Evolutionary conservation across 2,797 vertebrate genomes (phyloP).

Genomic region (Xyrichtys novacula): DNA sequence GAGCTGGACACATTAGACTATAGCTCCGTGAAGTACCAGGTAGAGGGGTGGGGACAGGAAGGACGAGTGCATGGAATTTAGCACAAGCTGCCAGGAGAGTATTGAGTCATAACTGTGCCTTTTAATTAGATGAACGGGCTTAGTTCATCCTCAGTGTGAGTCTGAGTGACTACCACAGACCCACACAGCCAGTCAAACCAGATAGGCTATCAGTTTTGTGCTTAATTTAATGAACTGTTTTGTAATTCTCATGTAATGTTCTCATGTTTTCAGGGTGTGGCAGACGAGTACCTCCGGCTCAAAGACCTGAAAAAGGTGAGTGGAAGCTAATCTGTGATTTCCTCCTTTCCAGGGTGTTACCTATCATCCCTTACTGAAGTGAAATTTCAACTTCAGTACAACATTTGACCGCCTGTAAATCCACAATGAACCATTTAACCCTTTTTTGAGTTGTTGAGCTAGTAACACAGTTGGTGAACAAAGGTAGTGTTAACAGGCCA

Average conservation of each 20-base stretch:
- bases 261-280: slow-evolving; percentile 85
- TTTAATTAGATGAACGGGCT: slow-evolving; percentile 17
- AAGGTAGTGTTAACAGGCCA: no score
- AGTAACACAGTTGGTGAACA: background rate
- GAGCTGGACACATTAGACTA: slow-evolving; percentile 83
- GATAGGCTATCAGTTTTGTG: background rate
- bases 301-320: slow-evolving; percentile 89
- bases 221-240: background rate
- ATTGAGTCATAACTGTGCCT: slow-evolving; percentile 8
- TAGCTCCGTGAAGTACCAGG: slow-evolving; percentile 86
- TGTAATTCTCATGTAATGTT: background rate
- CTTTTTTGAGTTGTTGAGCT: background rate
- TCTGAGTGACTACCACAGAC: background rate
- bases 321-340: slow-evolving; percentile 3
- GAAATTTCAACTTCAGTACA: background rate
- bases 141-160: slow-evolving; percentile 6
- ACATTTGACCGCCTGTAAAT: background rate
- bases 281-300: slow-evolving; percentile 89
- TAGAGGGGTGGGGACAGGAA: slow-evolving; percentile 43
- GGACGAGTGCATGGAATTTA: background rate
- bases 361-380: no score
- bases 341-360: no score
- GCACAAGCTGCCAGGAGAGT: slow-evolving; percentile 1
- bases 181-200: background rate
- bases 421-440: background rate